A percentile compares a stretch with the other conserved stretches of the same genome.
Evolutionary conservation across 2,797 vertebrate species (phyloP).

Genomic region (Parotocinclus haroldoi): DNA sequence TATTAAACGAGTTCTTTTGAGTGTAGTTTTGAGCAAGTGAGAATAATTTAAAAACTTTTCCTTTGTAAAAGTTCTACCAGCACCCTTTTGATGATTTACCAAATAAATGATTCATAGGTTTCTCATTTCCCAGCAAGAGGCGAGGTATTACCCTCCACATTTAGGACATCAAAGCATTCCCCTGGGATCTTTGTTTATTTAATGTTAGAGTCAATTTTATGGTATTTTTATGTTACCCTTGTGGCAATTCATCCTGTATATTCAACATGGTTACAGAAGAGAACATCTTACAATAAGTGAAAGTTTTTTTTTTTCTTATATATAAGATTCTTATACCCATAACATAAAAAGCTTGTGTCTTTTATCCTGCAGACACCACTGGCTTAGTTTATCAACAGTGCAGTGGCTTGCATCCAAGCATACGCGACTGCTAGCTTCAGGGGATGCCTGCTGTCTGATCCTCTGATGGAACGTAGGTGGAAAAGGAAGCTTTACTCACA

Average conservation of each 20-base stretch:
- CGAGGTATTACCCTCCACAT: too few relatives aligned
- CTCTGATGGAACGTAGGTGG: slow-evolving; percentile 51
- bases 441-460: slow-evolving; percentile 54
- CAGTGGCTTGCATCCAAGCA: slow-evolving; percentile 25
- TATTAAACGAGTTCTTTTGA: too few relatives aligned
- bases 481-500: slow-evolving; percentile 28
- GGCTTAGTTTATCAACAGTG: slow-evolving; percentile 53
- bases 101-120: too few relatives aligned
- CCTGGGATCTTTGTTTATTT: too few relatives aligned
- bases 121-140: too few relatives aligned
- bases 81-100: too few relatives aligned
- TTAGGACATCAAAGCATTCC: too few relatives aligned
- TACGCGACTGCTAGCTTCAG: slow-evolving; percentile 41
- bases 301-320: slow-evolving; percentile 9
- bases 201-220: too few relatives aligned
- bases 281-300: not conserved
- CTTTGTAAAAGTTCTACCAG: too few relatives aligned
- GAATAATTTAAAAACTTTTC: too few relatives aligned
- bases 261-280: not conserved
- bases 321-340: too few relatives aligned
- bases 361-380: slow-evolving; percentile 41
- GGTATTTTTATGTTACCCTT: not conserved
- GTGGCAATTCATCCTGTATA: not conserved
- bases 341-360: slow-evolving; percentile 40
- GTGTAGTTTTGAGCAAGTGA: too few relatives aligned